Evolutionary conservation across 1,140 invertebrate species (phyloP).

Genomic region (Chironomus tepperi): DNA sequence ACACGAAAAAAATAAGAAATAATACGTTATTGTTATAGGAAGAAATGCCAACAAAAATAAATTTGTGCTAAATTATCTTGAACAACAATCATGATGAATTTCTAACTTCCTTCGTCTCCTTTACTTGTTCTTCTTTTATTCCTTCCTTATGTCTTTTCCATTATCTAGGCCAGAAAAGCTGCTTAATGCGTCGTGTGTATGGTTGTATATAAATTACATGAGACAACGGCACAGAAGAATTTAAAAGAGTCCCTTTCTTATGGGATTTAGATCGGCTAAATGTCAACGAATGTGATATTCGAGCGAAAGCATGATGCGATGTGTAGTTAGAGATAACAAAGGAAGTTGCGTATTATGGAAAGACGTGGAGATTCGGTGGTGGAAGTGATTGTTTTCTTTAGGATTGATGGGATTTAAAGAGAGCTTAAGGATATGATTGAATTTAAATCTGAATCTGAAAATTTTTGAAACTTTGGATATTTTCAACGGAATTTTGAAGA

Average conservation of each 20-base stretch:
- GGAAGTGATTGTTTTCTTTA: too few relatives aligned
- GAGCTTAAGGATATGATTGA: too few relatives aligned
- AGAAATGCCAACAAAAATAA: background rate
- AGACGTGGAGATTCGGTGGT: too few relatives aligned
- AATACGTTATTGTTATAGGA: background rate
- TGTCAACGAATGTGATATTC: background rate
- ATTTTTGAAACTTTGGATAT: too few relatives aligned
- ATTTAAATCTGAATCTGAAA: too few relatives aligned
- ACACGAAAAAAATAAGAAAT: background rate
- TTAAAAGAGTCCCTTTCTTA: background rate
- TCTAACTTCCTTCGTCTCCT: background rate
- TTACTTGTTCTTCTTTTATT: background rate
- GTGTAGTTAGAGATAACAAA: too few relatives aligned
- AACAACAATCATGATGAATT: conserved; percentile 14
- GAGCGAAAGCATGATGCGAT: background rate
- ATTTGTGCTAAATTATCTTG: conserved; percentile 13
- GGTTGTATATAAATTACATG: background rate
- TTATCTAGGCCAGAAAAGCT: too few relatives aligned
- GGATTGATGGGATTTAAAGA: too few relatives aligned
- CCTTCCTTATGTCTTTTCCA: background rate
- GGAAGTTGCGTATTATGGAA: too few relatives aligned
- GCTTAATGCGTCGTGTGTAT: too few relatives aligned
- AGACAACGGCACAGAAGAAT: background rate
- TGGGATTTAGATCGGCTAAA: background rate
- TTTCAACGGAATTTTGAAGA: too few relatives aligned